Percentiles rank a stretch among this genome's conserved stretches.
Evolutionary conservation across 1,140 invertebrate species (phyloP).

Genomic region (Palaemon carinicauda): DNA sequence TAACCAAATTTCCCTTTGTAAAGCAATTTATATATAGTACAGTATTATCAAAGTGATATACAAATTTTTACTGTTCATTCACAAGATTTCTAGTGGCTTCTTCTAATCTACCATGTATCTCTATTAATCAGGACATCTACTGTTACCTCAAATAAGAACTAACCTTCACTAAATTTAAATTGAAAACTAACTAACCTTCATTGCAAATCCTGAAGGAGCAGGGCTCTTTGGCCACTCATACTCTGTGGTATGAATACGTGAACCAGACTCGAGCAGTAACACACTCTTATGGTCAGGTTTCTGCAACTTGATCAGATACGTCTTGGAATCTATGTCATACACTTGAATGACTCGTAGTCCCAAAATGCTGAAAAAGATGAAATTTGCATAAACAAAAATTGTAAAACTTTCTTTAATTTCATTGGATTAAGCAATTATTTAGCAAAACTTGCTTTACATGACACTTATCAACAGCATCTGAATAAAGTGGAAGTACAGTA

Average conservation of each 20-base stretch:
- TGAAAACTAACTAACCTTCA: conserved; percentile 79
- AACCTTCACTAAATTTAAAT: no score
- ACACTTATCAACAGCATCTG: not conserved
- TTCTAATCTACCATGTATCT: no score
- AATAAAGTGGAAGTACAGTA: no score
- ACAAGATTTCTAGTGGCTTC: no score
- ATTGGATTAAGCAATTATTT: not conserved
- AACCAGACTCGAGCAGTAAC: conserved; percentile 93
- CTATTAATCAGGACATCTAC: not conserved
- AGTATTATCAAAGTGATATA: no score
- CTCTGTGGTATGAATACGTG: conserved; percentile 89
- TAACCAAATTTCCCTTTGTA: no score
- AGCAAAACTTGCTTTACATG: not conserved
- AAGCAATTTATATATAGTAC: no score
- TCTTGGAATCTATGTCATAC: conserved; percentile 97
- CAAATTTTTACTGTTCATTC: no score
- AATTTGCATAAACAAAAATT: not conserved
- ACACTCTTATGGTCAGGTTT: conserved; percentile 83
- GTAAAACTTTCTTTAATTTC: not conserved
- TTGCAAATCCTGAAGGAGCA: conserved; percentile 84
- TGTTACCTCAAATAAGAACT: no score
- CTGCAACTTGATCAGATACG: conserved; percentile 92
- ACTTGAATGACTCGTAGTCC: conserved; percentile 96
- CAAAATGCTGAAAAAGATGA: conserved; percentile 72
- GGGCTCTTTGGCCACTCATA: conserved; percentile 99